These are phyloP conservation scores for Tetrax tetrax DNA, from an alignment of 2,113 vertebrate genomes.

Conservation along the genomic window DNA sequence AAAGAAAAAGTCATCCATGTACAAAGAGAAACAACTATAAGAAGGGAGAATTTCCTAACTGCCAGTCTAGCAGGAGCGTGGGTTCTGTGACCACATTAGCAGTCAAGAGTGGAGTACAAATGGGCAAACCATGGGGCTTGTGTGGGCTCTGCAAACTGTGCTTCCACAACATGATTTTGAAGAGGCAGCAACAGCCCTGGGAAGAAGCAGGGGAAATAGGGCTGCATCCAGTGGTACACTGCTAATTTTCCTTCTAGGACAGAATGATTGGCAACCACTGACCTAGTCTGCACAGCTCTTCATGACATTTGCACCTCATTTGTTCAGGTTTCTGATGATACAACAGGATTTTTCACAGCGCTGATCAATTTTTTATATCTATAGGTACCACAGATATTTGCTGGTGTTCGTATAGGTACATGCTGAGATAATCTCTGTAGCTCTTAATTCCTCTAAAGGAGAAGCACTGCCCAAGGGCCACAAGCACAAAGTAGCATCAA, in stretches of 20 bases:
- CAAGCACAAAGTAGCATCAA: neutral
- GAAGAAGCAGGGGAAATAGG: neutral
- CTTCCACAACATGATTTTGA: neutral
- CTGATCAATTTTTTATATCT: neutral
- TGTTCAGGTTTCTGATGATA: neutral
- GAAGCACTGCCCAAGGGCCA: neutral
- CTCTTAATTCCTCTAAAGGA: neutral
- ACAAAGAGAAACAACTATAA: neutral
- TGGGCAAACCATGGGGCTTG: neutral
- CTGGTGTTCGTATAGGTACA: neutral
- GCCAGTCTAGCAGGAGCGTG: neutral
- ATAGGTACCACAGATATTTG: neutral
- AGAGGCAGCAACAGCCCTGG: neutral
- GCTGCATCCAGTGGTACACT: neutral
- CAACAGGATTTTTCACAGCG: neutral
- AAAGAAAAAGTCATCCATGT: neutral
- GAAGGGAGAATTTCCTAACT: neutral
- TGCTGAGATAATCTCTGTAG: neutral
- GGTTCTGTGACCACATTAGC: neutral
- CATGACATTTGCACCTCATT: neutral
- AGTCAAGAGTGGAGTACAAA: neutral
- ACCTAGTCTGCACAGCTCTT: neutral
- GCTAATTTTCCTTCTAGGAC: neutral
- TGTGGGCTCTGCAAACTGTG: neutral
- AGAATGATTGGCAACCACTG: neutral